A percentile compares a stretch with the other conserved stretches of the same genome.
Conservation (phyloP, 2,888 invertebrate species). For the Actias luna region DNA sequence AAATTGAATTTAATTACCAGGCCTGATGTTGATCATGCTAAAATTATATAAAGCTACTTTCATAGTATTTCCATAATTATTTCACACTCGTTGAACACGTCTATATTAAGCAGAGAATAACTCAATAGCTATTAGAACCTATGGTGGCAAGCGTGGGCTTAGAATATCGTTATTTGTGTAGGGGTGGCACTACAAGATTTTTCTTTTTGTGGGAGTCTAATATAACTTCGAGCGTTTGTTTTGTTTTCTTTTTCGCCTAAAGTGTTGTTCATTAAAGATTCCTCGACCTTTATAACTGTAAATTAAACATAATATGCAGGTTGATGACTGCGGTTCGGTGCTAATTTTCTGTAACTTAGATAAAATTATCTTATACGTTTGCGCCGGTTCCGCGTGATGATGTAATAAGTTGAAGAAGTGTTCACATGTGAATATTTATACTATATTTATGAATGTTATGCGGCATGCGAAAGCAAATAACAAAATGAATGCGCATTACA, state of each 20-base stretch:
- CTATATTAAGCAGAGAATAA: background rate
- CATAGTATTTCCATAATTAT: background rate
- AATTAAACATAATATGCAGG: background rate
- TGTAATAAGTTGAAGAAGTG: conserved; percentile 9
- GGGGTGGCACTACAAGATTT: background rate
- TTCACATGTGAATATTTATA: conserved; percentile 31
- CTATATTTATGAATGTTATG: conserved; percentile 28
- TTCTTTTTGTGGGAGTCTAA: too few relatives aligned
- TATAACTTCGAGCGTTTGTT: too few relatives aligned
- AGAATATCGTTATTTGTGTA: background rate
- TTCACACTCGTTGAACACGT: background rate
- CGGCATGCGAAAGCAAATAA: conserved; percentile 32
- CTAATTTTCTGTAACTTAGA: background rate
- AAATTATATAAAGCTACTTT: background rate
- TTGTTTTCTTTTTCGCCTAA: too few relatives aligned
- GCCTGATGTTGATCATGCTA: background rate
- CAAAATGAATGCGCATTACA: conserved; percentile 41
- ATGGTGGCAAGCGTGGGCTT: background rate
- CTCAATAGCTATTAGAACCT: background rate
- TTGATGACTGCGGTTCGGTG: background rate
- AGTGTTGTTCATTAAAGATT: background rate
- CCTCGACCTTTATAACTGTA: background rate
- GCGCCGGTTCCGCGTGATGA: conserved; percentile 9
- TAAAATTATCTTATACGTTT: background rate
- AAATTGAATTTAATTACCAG: background rate